Evolutionary conservation across 2,797 vertebrate genomes (phyloP).

Genomic region (Meda fulgida): DNA sequence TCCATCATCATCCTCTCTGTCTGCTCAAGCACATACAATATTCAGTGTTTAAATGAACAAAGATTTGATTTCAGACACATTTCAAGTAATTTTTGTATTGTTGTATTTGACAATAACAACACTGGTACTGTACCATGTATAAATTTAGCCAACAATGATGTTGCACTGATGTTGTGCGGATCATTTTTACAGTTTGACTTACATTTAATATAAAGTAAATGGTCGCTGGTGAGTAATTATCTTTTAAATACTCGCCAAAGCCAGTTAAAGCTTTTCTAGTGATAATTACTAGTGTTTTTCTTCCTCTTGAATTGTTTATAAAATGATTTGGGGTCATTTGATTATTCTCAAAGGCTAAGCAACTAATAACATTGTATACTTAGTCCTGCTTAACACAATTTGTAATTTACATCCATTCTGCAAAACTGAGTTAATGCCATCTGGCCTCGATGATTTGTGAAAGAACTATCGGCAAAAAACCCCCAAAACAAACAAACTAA

Average conservation of each 20-base stretch:
- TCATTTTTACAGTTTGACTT: background rate
- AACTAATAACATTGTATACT: background rate
- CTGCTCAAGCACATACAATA: constrained; percentile 37
- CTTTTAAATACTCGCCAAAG: background rate
- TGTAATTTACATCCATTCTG: background rate
- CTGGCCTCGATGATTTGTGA: constrained; percentile 14
- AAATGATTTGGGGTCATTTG: background rate
- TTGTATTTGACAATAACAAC: background rate
- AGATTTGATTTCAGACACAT: too few species aligned
- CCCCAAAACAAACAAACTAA: background rate
- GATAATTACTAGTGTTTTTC: background rate
- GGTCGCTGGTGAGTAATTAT: background rate
- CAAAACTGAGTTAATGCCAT: background rate
- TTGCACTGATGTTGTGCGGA: background rate
- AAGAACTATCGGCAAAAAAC: background rate
- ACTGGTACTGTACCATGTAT: background rate
- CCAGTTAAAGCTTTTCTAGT: background rate
- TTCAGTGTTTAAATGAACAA: background rate
- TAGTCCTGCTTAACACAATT: background rate
- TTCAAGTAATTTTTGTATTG: background rate
- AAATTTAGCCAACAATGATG: background rate
- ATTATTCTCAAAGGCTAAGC: background rate
- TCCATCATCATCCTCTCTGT: constrained; percentile 74
- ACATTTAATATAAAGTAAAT: background rate
- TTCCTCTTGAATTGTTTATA: background rate